Evolutionary conservation across 2,888 invertebrate species (phyloP), one percentile per base, ranked within the genome.

Genomic region (Rambutsinella grinnellia): DNA sequence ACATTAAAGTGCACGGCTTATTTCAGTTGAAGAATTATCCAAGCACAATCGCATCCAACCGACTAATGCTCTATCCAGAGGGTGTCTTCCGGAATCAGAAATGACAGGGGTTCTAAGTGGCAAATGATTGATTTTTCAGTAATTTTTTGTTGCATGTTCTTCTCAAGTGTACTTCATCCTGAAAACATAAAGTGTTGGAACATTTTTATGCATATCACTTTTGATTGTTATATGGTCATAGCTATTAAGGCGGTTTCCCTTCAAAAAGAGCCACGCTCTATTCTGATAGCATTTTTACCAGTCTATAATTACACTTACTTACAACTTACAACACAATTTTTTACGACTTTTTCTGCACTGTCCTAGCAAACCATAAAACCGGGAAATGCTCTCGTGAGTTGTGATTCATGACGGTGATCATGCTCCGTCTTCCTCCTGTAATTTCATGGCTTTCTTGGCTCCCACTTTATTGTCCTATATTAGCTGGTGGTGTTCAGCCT

Each of bases 71-170:
- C 13, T 60, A 60, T 51, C 51, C 68, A 68, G n/a, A 21, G 72
- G 72, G 72, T 63, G 57, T 72, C 65, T 72, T 72, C 72, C 72
- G 72, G 72, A 72, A 72, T 72, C 36, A 36, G 26, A 58, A 63
- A 47, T 72, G 72, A 72, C 65, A 72, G 58, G 58, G 60, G 44
- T 58, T 47, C 65, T 65, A 72, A 72, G 72, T 72, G 72, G 65
- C 44, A 65, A 70, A 49, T 17, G 15, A 49, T 17, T 49, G 49
- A 54, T 36, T 36, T 36, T 36, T 36, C 36, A 8, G 5, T 36
- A 36, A 36, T 36, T 36, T 36, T 36, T 36, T 36, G n/a, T 36
- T 36, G 13, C n/a, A n/a, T n/a, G n/a, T n/a, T n/a, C n/a, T n/a
- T n/a, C n/a, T n/a, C n/a, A n/a, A n/a, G n/a, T n/a, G n/a, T n/a